phyloP scores from a whole-genome alignment of 1,140 invertebrate species.

The Calosoma granatense region DNA sequence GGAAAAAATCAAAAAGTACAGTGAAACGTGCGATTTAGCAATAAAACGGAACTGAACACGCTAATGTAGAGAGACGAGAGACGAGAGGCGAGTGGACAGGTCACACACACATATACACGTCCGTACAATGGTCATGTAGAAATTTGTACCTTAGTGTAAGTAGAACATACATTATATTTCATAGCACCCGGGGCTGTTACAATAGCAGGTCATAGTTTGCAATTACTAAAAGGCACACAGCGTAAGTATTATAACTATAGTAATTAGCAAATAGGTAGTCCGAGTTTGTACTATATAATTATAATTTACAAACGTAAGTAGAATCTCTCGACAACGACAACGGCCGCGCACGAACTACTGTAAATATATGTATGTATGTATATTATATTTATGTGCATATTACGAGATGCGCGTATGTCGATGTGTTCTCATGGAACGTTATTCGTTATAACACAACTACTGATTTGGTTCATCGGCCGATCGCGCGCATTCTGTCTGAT shows the following conservation, averaged over 20 bases:
- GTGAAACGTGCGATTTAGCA: no score
- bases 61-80: no score
- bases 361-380: background rate
- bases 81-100: no score
- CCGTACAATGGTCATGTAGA: no score
- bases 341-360: background rate
- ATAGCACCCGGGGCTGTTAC: constrained; percentile 7
- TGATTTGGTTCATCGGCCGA: no score
- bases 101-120: no score
- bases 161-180: background rate
- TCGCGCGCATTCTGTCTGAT: no score
- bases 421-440: background rate
- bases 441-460: background rate
- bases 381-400: background rate
- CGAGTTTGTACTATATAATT: constrained; percentile 34
- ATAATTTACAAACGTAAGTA: constrained; percentile 13
- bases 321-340: background rate
- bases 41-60: no score
- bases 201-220: constrained; percentile 34
- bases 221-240: constrained; percentile 37
- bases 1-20: no score
- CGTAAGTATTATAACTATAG: constrained; percentile 34
- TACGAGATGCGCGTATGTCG: no score
- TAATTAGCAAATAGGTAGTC: constrained; percentile 35
- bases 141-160: background rate